Evolutionary conservation across 2,113 vertebrate genomes (phyloP), one percentile per base, ranked within the genome.

Genomic region (Motacilla alba): DNA sequence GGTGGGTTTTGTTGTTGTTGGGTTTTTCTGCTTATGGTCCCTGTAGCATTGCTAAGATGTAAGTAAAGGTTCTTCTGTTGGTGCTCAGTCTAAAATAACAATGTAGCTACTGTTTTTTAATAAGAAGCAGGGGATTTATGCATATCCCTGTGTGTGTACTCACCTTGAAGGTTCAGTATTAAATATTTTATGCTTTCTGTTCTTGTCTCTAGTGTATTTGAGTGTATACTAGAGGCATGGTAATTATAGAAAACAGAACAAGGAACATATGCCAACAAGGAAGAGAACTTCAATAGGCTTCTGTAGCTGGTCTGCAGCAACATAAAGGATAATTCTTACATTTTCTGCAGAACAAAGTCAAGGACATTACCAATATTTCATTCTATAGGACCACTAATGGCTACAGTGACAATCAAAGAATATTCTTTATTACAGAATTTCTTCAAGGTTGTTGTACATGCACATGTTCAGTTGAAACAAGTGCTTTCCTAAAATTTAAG

Each of bases 131-230:
- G 15, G 13, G 62, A 62, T 85, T 90, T 94, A 53, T 69, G 46
- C 73, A 39, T 73, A 86, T 79, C 41, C 49, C 7, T 56, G 26
- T 55, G n/a, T 73, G 47, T 41, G 14, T 55, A 28, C 60, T 90
- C 69, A 89, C 67, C 84, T 90, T 95, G 74, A 95, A 87, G 63
- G n/a, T 83, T 82, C 77, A 39, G 15, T 67, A 80, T 86, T 93
- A 90, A 95, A 88, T 94, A 93, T 95, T 84, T 77, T 69, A 59
- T 78, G 58, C 44, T 89, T 91, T 80, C 35, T 66, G 21, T 83
- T 85, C 55, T 69, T 46, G 33, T 86, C 84, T 93, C 53, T 31
- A 52, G 79, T 86, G 75, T 85, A 86, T 85, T 91, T 59, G 59
- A 43, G 30, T 55, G 50, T 87, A 53, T 73, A 86, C 44, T 67